These are phyloP conservation scores for Lasiommata megera DNA, from an alignment of 2,888 invertebrate genomes.

Conservation along the genomic window DNA sequence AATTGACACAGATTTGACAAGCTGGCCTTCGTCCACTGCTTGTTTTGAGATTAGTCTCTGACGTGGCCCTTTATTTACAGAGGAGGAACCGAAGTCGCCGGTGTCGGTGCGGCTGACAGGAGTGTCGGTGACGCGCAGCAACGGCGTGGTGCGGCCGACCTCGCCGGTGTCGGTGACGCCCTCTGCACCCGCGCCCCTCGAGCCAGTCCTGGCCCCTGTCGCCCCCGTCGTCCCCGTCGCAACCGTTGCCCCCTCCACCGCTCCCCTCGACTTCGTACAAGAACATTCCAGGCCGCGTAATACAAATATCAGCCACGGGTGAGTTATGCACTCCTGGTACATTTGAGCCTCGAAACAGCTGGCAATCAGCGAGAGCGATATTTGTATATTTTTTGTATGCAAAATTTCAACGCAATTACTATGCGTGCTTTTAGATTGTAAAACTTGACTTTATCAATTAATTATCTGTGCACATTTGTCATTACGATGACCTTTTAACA, in stretches of 20 bases:
- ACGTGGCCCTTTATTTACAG: conserved; percentile 66
- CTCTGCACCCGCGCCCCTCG: conserved; percentile 41
- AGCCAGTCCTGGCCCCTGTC: conserved; percentile 39
- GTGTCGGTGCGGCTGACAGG: conserved; percentile 66
- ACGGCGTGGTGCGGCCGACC: conserved; percentile 55
- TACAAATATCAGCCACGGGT: conserved; percentile 76
- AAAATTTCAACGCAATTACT: not conserved
- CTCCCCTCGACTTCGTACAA: conserved; percentile 71
- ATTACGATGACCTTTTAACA: not conserved
- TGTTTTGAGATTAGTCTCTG: conserved; percentile 41
- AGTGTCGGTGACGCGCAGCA: conserved; percentile 62
- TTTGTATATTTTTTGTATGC: not conserved
- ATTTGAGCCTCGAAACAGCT: conserved; percentile 66
- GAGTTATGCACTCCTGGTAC: conserved; percentile 63
- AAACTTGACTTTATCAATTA: not conserved
- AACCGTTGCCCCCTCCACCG: conserved; percentile 44
- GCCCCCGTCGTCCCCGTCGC: conserved; percentile 43
- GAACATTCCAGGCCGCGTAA: conserved; percentile 79
- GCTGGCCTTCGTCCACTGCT: conserved; percentile 38
- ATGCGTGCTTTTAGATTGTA: not conserved
- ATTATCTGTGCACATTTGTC: not conserved
- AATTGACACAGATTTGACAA: conserved; percentile 73
- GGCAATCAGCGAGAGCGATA: conserved; percentile 29
- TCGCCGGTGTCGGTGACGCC: conserved; percentile 42
- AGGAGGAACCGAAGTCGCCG: conserved; percentile 75